Base-by-base conservation (phyloP, 2,888 invertebrate genomes). In the Quadroppia sp. region DNA sequence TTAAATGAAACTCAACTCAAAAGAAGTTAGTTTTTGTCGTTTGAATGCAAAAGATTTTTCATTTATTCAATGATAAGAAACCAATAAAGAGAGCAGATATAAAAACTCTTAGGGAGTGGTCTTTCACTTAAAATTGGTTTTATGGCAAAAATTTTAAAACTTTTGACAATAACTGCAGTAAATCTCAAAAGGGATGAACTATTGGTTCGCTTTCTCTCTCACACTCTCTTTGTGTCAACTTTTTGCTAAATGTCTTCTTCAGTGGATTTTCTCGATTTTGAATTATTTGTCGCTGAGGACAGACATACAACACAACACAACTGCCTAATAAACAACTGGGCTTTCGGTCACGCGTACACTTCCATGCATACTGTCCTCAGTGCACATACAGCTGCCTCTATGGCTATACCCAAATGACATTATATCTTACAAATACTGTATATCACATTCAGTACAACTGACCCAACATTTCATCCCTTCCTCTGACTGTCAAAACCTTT, bases 61-160 rank as follows among this genome's bases (percentile, higher is more conserved):
- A 59, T 59, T 45, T 59, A 59, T 59, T 59, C 30, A 59, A 59
- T 59, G 59, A 59, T 59, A 59, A 59, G 59, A 59, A 59, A 17
- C 59, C 59, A 59, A 59, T 59, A 59, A 59, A 59, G 23, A 59
- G 20, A 6, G 32, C 45, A 50, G 15, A 59, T 30, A 59, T 59
- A 59, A 59, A 56, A 59, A 59, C 59, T 59, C 13, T 2, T 2
- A 30, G 59, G 59, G 59, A 59, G 59, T 59, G 59, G 28, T 45
- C 50, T 32, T 56, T 28, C 30, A 30, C 30, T 59, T 59, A 25
- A 59, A 59, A 59, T 59, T 30, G 30, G 59, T 59, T 59, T 59
- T 59, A 59, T 59, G 2, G 45, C 23, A 50, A n/a, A 50, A 23
- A 50, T 50, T 50, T 50, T 30, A 50, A 59, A 30, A 59, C 15